Percentiles rank a stretch among this genome's conserved stretches.
Conservation (phyloP, 92 coral and sea anemone genomes). For the Palythoa grandiflora region DNA sequence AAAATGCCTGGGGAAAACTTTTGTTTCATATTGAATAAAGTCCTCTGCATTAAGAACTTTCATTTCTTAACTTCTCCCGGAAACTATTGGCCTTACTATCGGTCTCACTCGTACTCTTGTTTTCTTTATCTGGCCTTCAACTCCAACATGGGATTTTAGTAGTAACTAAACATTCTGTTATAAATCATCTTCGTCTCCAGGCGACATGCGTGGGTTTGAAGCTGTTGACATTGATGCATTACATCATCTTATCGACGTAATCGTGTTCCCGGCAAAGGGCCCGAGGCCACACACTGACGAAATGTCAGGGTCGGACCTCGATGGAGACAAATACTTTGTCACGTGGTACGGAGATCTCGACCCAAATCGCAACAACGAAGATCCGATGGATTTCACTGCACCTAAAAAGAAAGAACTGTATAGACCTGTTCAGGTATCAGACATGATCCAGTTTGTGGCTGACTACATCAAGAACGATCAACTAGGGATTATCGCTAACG, state of each 20-base stretch:
- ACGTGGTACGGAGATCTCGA: constrained; percentile 82
- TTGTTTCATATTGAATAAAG: no score
- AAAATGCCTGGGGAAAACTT: no score
- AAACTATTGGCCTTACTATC: no score
- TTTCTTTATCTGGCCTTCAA: no score
- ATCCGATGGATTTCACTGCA: constrained; percentile 92
- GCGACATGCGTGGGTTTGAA: constrained; percentile 91
- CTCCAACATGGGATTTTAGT: background rate
- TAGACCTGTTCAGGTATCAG: constrained; percentile 76
- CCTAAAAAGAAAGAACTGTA: constrained; percentile 70
- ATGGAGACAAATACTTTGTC: constrained; percentile 95
- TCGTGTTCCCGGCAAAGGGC: constrained; percentile 94
- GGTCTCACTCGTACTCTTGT: no score
- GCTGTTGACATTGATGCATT: constrained; percentile 85
- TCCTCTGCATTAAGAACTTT: no score
- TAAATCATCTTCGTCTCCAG: constrained; percentile 35
- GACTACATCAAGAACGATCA: constrained; percentile 92
- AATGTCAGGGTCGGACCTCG: constrained; percentile 98
- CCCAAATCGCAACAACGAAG: constrained; percentile 69
- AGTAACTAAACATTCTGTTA: background rate
- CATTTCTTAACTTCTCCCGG: no score
- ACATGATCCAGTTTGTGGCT: constrained; percentile 92
- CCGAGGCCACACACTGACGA: constrained; percentile 93
- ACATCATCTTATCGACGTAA: constrained; percentile 88
- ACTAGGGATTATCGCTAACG: constrained; percentile 92